Conservation (phyloP, 2,113 vertebrate genomes). For the human region GRCh38 chr9:102737501-102738000, state of each 20-base stretch:
- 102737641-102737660: neutral
- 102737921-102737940: neutral
- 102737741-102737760: neutral
- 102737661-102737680: constrained; percentile 25
- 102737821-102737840: neutral
- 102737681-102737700: neutral
- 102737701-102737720: neutral
- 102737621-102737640: neutral
- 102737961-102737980: neutral
- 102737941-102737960: neutral
- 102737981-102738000: neutral
- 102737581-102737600: neutral
- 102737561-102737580: neutral
- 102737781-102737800: neutral
- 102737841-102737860: neutral
- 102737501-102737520: neutral
- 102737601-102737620: too few relatives aligned
- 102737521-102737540: neutral
- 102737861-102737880: neutral
- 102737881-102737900: neutral
- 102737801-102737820: neutral
- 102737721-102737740: neutral
- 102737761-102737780: neutral
- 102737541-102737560: neutral
- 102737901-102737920: neutral